Evolutionary conservation across 1,140 invertebrate species (phyloP), one percentile per base, ranked within the genome.

Genomic region (Samia ricini): DNA sequence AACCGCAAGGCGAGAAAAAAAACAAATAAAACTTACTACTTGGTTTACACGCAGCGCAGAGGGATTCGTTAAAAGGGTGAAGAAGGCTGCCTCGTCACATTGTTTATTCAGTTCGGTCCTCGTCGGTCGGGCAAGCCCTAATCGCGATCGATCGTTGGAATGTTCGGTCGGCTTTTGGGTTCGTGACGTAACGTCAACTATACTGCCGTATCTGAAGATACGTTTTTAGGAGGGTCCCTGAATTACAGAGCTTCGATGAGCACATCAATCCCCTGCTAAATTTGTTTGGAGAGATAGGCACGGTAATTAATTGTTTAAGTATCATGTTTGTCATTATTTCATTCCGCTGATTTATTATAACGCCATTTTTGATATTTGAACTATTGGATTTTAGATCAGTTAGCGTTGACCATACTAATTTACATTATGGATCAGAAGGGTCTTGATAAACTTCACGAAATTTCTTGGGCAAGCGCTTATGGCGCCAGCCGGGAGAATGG

Each of bases 41-140:
- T n/a, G 61, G 49, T 68, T 64, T 68, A 68, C 56, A 66, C 66
- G 68, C 63, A 64, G 55, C 65, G 69, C 66, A 71, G 61, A 76
- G 74, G 77, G 79, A 78, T 83, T 82, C 77, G 79, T 81, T 83
- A 83, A 83, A 85, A 83, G 81, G 83, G 83, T 82, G 71, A 76
- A 74, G n/a, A 23, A 21, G 56, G 71, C 77, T 73, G 71, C 66
- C 69, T 69, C 77, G 78, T 85, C 83, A 81, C 81, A 81, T 85
- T 85, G 83, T 85, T 85, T 85, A 85, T 85, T 83, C 76, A 85
- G 78, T 72, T 72, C 69, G 74, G 67, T 71, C n/a, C n/a, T n/a
- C 71, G 72, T 61, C 71, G 68, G 75, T 69, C 68, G 69, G 69
- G 64, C 55, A 15, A 33, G 64, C 60, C 63, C 69, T 76, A 74